phyloP scores from a whole-genome alignment of 2,888 invertebrate genomes.

The Zygogramma bicolorata region DNA sequence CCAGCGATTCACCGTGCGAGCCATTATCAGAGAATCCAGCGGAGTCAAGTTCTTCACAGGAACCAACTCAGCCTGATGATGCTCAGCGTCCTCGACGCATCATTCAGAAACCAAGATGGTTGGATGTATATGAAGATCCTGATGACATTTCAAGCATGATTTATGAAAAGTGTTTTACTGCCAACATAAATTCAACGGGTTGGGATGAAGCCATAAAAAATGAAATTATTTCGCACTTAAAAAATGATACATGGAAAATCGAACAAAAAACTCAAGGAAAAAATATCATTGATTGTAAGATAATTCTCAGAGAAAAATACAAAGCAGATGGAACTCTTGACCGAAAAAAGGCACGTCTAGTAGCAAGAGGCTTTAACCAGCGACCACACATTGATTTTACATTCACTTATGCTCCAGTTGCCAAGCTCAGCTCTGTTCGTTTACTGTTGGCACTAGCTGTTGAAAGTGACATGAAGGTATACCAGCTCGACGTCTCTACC shows the following conservation, averaged over 20 bases:
- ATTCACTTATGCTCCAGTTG: background rate
- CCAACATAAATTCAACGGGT: background rate
- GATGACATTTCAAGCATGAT: background rate
- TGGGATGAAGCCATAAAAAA: background rate
- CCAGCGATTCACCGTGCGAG: no score
- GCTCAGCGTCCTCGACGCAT: no score
- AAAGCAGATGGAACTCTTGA: background rate
- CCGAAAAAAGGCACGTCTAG: background rate
- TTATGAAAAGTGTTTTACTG: no score
- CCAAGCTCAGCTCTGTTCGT: background rate
- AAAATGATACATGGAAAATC: constrained; percentile 3
- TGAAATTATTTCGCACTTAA: background rate
- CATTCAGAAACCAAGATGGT: background rate
- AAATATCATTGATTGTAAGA: background rate
- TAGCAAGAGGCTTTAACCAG: background rate
- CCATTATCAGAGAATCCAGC: no score
- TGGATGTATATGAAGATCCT: background rate
- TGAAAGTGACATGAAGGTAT: no score
- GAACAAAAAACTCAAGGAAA: background rate
- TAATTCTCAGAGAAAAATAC: background rate
- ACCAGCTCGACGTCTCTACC: background rate
- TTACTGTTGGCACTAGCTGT: no score
- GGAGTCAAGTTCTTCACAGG: no score
- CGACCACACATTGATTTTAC: background rate
- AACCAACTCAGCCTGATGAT: no score